phyloP scores from a whole-genome alignment of 2,888 invertebrate species.

The Phortica okadai region DNA sequence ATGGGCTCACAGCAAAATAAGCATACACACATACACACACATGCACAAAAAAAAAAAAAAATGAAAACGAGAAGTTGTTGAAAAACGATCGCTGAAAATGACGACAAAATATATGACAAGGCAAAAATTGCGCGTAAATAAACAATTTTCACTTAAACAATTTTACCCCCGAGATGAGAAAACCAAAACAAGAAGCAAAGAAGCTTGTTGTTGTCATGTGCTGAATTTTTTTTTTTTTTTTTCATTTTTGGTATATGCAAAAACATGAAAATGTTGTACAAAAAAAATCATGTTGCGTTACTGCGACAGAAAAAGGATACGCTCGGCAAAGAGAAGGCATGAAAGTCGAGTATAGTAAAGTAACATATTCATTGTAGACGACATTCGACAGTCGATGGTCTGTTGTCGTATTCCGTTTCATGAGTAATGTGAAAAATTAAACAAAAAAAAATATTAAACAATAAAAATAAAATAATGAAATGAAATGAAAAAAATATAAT shows the following conservation, averaged over 20 bases:
- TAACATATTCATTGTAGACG: too few species aligned
- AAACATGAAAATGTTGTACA: not conserved
- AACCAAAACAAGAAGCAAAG: not conserved
- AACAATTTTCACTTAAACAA: constrained; percentile 20
- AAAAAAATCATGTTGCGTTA: not conserved
- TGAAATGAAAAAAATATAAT: not conserved
- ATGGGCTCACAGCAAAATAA: constrained; percentile 1
- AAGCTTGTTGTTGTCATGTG: too few species aligned
- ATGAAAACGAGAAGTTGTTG: not conserved
- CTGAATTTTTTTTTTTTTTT: too few species aligned
- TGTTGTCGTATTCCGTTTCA: too few species aligned
- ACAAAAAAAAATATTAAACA: not conserved
- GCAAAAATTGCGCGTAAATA: constrained; percentile 25
- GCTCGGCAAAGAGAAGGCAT: not conserved
- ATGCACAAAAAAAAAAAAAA: not conserved
- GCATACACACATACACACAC: not conserved
- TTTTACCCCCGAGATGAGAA: not conserved
- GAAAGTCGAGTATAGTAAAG: too few species aligned
- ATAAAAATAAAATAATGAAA: not conserved
- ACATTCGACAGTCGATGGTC: too few species aligned
- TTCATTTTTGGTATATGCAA: not conserved
- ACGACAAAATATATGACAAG: constrained; percentile 27
- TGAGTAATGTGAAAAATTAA: not conserved
- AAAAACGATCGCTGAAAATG: not conserved
- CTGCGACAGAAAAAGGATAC: not conserved